Conservation (phyloP, 2,888 invertebrate genomes). For the Ceratothoa steindachneri region DNA sequence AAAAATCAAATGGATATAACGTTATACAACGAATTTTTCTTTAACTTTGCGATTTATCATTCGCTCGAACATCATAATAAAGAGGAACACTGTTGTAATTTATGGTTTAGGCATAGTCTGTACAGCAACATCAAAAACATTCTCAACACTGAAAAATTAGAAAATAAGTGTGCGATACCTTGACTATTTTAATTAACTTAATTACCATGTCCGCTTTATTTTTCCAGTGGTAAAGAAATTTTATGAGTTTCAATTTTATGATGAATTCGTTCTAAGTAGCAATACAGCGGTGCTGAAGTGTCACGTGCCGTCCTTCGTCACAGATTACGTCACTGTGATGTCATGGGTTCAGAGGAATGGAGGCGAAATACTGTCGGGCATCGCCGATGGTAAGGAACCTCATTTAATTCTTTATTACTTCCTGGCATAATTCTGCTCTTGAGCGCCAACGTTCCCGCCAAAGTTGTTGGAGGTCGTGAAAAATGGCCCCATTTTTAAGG, state of each 20-base stretch:
- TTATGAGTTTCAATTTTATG: constrained; percentile 49
- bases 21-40: no score
- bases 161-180: no score
- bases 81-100: no score
- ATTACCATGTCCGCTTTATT: no score
- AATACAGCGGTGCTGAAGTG: constrained; percentile 42
- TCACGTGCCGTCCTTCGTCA: constrained; percentile 35
- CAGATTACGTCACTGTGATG: constrained; percentile 34
- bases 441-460: background rate
- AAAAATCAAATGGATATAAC: no score
- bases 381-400: constrained; percentile 17
- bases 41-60: no score
- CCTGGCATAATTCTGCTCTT: background rate
- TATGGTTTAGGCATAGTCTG: no score
- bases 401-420: background rate
- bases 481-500: background rate
- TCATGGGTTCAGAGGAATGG: constrained; percentile 32
- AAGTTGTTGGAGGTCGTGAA: background rate
- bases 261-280: constrained; percentile 49
- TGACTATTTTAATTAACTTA: no score
- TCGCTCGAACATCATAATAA: no score
- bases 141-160: no score
- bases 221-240: constrained; percentile 49
- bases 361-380: constrained; percentile 26
- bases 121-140: no score